These are phyloP conservation scores for Lutjanus campechanus DNA, from an alignment of 2,797 vertebrate species.

Conservation along the genomic window DNA sequence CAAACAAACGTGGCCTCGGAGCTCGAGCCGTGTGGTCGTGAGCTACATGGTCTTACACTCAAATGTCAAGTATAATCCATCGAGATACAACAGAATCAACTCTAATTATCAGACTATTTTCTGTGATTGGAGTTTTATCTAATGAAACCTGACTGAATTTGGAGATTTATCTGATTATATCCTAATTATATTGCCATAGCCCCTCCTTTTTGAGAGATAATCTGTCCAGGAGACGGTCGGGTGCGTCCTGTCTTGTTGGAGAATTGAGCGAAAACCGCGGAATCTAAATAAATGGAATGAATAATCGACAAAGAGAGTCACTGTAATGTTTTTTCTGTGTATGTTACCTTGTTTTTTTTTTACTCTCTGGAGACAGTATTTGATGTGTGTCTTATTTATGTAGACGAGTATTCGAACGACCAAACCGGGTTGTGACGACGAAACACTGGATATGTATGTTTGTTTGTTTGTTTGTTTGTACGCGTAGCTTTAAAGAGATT, in stretches of 20 bases:
- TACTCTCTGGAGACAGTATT: slow-evolving; percentile 35
- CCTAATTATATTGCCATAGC: slow-evolving; percentile 7
- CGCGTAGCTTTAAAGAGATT: slow-evolving; percentile 31
- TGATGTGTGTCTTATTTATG: slow-evolving; percentile 55
- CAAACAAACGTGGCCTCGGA: slow-evolving; percentile 14
- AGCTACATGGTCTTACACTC: background rate
- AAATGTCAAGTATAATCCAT: background rate
- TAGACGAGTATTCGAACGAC: slow-evolving; percentile 6
- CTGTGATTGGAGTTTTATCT: no score
- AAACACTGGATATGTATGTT: slow-evolving; percentile 21
- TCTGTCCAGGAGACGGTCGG: background rate
- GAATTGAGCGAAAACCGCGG: background rate
- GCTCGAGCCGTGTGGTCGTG: background rate
- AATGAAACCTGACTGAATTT: background rate
- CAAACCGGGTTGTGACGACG: slow-evolving; percentile 22
- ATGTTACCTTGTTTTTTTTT: slow-evolving; percentile 12
- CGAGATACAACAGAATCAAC: background rate
- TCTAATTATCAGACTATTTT: no score
- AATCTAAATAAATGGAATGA: background rate
- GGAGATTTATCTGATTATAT: background rate
- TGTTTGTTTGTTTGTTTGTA: background rate
- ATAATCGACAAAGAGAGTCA: background rate
- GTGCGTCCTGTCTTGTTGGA: background rate
- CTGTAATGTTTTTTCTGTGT: slow-evolving; percentile 16
- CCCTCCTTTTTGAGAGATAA: background rate